Base-by-base conservation (phyloP, 2,888 invertebrate genomes). In the Habroteleia sp. region DNA sequence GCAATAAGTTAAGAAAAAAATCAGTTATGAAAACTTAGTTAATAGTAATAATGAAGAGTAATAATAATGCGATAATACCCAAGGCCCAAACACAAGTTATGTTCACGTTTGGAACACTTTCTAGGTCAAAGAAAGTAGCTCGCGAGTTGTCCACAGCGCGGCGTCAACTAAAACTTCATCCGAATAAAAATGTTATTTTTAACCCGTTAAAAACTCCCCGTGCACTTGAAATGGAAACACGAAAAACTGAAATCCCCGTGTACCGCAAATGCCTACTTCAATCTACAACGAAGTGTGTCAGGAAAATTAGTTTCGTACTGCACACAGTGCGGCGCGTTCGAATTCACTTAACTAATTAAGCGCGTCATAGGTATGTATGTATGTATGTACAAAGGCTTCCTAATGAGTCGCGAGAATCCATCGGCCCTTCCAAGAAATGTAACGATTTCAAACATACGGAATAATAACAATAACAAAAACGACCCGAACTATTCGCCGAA, bases 311-410 rank as follows among this genome's bases (percentile, higher is more conserved):
- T 17, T 17, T 29, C 50, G 31, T 37, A 50, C 44, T 48, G 42
- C 33, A 23, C 25, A 14, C 37, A 4, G 39, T 10, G 6, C 44
- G 29, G 35, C 52, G 54, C 44, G n/a, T 48, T 68, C 41, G 48
- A 56, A 50, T 50, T 58, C 71, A 71, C 72, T 72, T 63, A 63
- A 56, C 63, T 63, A 63, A 72, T 72, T 63, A 72, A 63, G 56
- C 48, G 23, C 50, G 46, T 23, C 16, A 46, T 16, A 33, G 16
- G 44, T 60, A 60, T 54, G 44, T 60, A 25, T 16, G 56, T 16
- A 33, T 11, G 44, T 60, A 60, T 54, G 44, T 60, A 60, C 62
- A 54, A 62, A 56, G 65, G 56, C 62, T 52, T 54, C 58, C 35
- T 60, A 54, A 52, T 17, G 29, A 58, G 37, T 25, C 33, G 20